Percentiles rank a stretch among this genome's conserved stretches.
These are phyloP conservation scores for Indri indri DNA, from an alignment of 2,113 vertebrate species.

Conservation along the genomic window DNA sequence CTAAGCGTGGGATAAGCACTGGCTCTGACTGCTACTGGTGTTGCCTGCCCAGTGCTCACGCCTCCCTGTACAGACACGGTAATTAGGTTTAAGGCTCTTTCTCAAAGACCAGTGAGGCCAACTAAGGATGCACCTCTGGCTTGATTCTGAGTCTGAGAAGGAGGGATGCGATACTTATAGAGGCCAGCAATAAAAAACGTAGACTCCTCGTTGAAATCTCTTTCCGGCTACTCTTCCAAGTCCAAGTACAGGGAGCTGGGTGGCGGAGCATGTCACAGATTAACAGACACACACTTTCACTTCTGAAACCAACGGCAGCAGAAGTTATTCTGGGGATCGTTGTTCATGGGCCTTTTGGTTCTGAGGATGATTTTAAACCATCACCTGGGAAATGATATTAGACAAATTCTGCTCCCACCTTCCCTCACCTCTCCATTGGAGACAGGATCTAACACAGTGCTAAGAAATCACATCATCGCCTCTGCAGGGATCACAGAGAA, in stretches of 20 bases:
- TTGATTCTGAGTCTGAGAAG: not conserved
- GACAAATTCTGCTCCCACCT: not conserved
- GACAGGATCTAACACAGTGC: not conserved
- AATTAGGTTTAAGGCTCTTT: too few relatives aligned
- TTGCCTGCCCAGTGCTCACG: not conserved
- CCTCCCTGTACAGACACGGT: fast-evolving
- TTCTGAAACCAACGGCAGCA: not conserved
- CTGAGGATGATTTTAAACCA: not conserved
- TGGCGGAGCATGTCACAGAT: not conserved
- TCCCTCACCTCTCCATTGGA: not conserved
- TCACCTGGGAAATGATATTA: fast-evolving
- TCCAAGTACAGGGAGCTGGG: not conserved
- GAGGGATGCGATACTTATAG: not conserved
- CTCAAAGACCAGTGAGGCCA: not conserved
- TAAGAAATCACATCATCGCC: not conserved
- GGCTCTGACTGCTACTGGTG: not conserved
- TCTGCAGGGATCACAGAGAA: not conserved
- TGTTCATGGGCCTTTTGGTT: not conserved
- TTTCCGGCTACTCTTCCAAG: not conserved
- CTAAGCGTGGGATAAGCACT: not conserved
- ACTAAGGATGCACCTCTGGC: not conserved
- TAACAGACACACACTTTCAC: not conserved
- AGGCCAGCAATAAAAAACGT: not conserved
- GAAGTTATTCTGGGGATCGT: not conserved
- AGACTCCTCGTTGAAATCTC: fast-evolving